Percentiles rank a stretch among this genome's conserved stretches.
These are phyloP conservation scores for Poecile atricapillus DNA, from an alignment of 2,113 vertebrate species.

Conservation along the genomic window DNA sequence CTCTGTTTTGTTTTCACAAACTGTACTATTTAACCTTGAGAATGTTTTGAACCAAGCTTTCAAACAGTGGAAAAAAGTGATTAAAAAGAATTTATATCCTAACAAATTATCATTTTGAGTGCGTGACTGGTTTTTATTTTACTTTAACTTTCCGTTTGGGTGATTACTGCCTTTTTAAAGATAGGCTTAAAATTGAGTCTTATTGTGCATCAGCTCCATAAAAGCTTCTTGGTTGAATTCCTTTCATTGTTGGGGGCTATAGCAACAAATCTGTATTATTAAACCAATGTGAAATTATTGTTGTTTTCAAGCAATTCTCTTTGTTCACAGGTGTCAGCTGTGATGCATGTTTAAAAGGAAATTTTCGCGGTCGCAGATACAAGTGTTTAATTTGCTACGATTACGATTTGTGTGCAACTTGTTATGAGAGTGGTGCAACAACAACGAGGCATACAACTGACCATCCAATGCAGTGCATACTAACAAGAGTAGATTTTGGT, in stretches of 20 bases:
- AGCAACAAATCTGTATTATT: not conserved
- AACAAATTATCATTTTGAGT: not conserved
- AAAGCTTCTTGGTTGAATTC: not conserved
- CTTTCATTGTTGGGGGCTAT: not conserved
- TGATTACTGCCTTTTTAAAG: not conserved
- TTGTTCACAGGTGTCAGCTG: slow-evolving; percentile 94
- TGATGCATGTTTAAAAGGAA: slow-evolving; percentile 99
- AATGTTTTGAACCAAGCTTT: not conserved
- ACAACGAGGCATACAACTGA: slow-evolving; percentile 98
- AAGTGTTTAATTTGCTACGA: slow-evolving; percentile 99
- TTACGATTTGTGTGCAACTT: slow-evolving; percentile 98
- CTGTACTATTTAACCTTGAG: not conserved
- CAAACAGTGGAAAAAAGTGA: not conserved
- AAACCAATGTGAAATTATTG: not conserved
- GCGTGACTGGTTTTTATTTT: not conserved
- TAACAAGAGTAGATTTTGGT: not conserved
- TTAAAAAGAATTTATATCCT: not conserved
- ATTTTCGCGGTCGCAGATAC: slow-evolving; percentile 95
- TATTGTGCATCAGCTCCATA: not conserved
- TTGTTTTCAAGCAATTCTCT: not conserved
- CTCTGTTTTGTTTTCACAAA: not conserved
- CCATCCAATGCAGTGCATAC: slow-evolving; percentile 99
- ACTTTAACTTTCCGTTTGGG: not conserved
- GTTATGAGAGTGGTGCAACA: slow-evolving; percentile 98
- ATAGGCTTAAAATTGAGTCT: not conserved